These are phyloP conservation scores for Maniola hyperantus DNA, from an alignment of 2,888 invertebrate genomes.

Conservation along the genomic window DNA sequence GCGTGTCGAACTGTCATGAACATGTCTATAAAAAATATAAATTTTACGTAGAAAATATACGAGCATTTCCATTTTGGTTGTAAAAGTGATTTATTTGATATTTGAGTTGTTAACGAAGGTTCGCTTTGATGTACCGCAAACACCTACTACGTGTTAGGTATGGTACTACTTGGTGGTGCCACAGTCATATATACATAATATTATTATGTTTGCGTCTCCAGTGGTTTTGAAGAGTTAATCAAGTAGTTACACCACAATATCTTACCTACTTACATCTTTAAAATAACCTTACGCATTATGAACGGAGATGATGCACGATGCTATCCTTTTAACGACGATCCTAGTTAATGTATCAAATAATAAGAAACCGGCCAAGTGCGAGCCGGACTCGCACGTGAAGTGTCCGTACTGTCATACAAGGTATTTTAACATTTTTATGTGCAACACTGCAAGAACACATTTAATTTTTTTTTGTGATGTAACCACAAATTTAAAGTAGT, in stretches of 20 bases:
- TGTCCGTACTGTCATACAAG: no score
- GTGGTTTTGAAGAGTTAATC: background rate
- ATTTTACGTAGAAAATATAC: background rate
- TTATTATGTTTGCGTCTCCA: background rate
- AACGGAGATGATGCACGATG: no score
- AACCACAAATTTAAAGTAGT: no score
- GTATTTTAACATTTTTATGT: no score
- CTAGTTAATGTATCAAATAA: no score
- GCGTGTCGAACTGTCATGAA: background rate
- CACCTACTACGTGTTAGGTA: background rate
- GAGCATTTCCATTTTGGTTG: slow-evolving; percentile 10
- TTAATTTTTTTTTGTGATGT: no score
- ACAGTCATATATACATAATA: background rate
- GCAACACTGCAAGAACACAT: no score
- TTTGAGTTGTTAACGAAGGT: slow-evolving; percentile 34
- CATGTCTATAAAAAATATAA: background rate
- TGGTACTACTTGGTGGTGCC: background rate
- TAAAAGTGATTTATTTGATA: slow-evolving; percentile 24
- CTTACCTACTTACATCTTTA: no score
- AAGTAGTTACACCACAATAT: background rate
- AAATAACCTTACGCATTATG: no score
- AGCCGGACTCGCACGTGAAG: no score
- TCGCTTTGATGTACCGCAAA: slow-evolving; percentile 8
- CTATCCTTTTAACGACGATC: no score
- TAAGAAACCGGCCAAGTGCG: no score